These are phyloP conservation scores for Drosophila ficusphila DNA, from an alignment of 1,140 invertebrate species.

Conservation along the genomic window DNA sequence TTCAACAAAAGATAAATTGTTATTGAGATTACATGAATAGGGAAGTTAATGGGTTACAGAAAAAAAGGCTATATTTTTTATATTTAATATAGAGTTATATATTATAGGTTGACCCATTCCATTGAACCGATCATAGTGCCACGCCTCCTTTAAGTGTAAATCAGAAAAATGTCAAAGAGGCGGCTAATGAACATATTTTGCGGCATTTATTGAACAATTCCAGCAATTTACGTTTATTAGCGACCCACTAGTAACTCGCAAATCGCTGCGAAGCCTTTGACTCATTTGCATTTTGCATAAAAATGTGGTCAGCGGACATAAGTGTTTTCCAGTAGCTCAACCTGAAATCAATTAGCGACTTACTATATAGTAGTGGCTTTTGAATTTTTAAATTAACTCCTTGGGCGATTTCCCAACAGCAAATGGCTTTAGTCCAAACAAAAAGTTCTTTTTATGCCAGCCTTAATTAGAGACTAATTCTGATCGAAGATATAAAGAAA, in stretches of 20 bases:
- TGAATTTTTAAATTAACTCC: slow-evolving; percentile 12
- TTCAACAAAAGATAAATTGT: too few relatives aligned
- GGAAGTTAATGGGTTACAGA: too few relatives aligned
- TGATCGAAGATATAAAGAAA: slow-evolving; percentile 27
- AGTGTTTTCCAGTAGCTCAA: slow-evolving; percentile 31
- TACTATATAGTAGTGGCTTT: slow-evolving; percentile 10
- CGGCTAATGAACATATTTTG: slow-evolving; percentile 51
- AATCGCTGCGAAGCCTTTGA: slow-evolving; percentile 9
- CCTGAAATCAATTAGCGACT: slow-evolving; percentile 58
- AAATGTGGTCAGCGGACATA: slow-evolving; percentile 23
- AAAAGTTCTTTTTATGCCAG: slow-evolving; percentile 8
- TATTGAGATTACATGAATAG: too few relatives aligned
- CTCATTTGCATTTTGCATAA: slow-evolving; percentile 73
- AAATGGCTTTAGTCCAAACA: not conserved
- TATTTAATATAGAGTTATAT: not conserved
- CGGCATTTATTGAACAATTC: slow-evolving; percentile 73
- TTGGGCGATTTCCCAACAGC: slow-evolving; percentile 15
- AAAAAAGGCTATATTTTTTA: too few relatives aligned
- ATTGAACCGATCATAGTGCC: not conserved
- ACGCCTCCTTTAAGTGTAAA: not conserved
- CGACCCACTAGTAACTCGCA: slow-evolving; percentile 44
- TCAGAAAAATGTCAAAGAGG: slow-evolving; percentile 57
- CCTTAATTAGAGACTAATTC: slow-evolving; percentile 33
- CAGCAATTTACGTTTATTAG: slow-evolving; percentile 71
- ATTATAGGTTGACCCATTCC: slow-evolving; percentile 4